A percentile compares a stretch with the other conserved stretches of the same genome.
phyloP scores from a whole-genome alignment of 2,888 invertebrate genomes.

The Aleiodes testaceus region DNA sequence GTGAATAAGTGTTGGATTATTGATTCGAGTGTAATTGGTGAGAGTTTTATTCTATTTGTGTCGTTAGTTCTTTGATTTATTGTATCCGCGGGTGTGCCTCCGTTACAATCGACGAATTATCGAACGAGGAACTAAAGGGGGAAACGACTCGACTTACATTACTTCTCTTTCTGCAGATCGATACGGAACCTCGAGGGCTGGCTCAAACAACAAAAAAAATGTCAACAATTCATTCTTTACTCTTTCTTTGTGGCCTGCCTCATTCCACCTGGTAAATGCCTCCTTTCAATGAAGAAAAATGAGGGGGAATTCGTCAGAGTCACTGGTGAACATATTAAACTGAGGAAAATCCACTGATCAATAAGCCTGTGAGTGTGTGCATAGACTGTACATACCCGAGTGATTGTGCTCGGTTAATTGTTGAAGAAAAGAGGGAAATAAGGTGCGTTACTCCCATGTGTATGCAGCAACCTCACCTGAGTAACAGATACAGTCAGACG shows the following conservation, averaged over 20 bases:
- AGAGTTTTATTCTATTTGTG: too few relatives aligned
- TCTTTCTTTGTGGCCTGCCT: too few relatives aligned
- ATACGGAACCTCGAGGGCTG: neutral
- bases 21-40: conserved; percentile 10
- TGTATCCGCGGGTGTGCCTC: conserved; percentile 13
- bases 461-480: conserved; percentile 34
- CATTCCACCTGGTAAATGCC: too few relatives aligned
- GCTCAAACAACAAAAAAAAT: neutral
- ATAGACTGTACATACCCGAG: conserved; percentile 35
- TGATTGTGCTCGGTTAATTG: conserved; percentile 6
- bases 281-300: too few relatives aligned
- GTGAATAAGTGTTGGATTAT: neutral
- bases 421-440: conserved; percentile 37
- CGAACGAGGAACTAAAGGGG: neutral
- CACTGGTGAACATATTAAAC: neutral
- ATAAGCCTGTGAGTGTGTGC: conserved; percentile 20
- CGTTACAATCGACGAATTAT: conserved; percentile 29
- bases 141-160: neutral
- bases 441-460: conserved; percentile 32
- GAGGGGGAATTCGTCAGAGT: neutral
- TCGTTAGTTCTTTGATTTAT: too few relatives aligned
- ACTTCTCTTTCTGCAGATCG: conserved; percentile 5
- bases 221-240: neutral
- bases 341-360: conserved; percentile 29
- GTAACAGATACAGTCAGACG: conserved; percentile 29